Conservation (phyloP, 2,888 invertebrate species). For the Athalia circularis region DNA sequence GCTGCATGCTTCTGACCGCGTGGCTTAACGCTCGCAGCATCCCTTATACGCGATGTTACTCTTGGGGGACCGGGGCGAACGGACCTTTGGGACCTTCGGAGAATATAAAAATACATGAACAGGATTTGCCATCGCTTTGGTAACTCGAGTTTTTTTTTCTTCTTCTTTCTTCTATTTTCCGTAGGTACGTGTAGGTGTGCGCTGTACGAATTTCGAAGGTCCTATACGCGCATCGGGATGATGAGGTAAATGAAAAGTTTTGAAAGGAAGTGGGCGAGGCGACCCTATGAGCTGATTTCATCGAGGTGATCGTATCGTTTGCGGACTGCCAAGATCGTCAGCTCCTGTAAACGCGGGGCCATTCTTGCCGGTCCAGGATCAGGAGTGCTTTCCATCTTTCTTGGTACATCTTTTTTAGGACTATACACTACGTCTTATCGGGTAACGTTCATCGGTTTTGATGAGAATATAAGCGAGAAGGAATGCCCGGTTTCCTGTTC, state of each 20-base stretch:
- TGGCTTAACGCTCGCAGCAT: constrained; percentile 25
- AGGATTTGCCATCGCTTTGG: constrained; percentile 3
- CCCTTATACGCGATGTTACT: constrained; percentile 12
- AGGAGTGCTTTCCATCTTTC: not conserved
- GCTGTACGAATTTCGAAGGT: constrained; percentile 2
- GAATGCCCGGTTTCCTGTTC: constrained; percentile 33
- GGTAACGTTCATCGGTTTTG: constrained; percentile 30
- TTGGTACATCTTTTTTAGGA: constrained; percentile 26
- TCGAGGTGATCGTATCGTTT: constrained; percentile 61
- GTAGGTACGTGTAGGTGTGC: not conserved
- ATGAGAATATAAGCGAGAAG: constrained; percentile 43
- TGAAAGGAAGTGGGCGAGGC: constrained; percentile 58
- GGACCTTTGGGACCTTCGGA: constrained; percentile 45
- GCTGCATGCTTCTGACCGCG: constrained; percentile 16
- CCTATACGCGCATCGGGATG: no score
- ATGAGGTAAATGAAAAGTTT: not conserved
- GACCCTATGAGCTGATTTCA: constrained; percentile 61
- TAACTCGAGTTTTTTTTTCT: no score
- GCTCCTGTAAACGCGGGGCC: constrained; percentile 7
- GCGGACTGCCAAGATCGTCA: constrained; percentile 21
- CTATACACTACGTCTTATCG: constrained; percentile 21
- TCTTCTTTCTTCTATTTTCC: not conserved
- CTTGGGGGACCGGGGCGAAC: not conserved
- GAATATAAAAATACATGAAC: constrained; percentile 45
- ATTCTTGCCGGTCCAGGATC: constrained; percentile 29